These are phyloP conservation scores for Andrena trimmerana DNA, from an alignment of 2,888 invertebrate species.

Conservation along the genomic window DNA sequence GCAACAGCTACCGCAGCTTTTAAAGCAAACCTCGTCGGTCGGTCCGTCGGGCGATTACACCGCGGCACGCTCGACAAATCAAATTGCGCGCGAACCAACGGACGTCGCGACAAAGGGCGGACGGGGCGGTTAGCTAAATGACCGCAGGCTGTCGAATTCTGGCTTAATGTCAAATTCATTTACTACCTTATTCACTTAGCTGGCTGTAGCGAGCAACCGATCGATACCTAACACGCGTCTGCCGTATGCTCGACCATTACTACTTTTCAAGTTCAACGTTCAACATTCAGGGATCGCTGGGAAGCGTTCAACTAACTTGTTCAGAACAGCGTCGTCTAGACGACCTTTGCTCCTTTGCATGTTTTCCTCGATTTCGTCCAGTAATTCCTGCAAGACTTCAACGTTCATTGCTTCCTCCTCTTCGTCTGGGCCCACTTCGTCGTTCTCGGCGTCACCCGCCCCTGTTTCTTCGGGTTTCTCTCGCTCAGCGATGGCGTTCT, in stretches of 20 bases:
- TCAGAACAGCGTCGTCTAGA: conserved; percentile 84
- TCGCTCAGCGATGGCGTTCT: conserved; percentile 36
- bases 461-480: conserved; percentile 49
- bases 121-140: conserved; percentile 37
- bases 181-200: background rate
- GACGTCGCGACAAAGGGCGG: conserved; percentile 29
- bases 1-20: background rate
- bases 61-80: conserved; percentile 26
- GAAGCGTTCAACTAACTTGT: conserved; percentile 72
- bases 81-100: conserved; percentile 35
- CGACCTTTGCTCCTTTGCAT: conserved; percentile 83
- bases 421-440: conserved; percentile 69
- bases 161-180: conserved; percentile 11
- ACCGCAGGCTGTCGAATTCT: conserved; percentile 17
- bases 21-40: background rate
- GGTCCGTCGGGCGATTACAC: conserved; percentile 6
- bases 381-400: conserved; percentile 80
- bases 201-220: background rate
- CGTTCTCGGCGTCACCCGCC: conserved; percentile 57
- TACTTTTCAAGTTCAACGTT: background rate
- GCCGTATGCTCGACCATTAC: background rate
- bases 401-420: conserved; percentile 64
- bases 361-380: conserved; percentile 83
- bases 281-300: background rate
- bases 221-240: conserved; percentile 7